A percentile compares a stretch with the other conserved stretches of the same genome.
Conservation (phyloP, 37 sponge, comb jelly and placozoan species). For the Eunapius fragilis region DNA sequence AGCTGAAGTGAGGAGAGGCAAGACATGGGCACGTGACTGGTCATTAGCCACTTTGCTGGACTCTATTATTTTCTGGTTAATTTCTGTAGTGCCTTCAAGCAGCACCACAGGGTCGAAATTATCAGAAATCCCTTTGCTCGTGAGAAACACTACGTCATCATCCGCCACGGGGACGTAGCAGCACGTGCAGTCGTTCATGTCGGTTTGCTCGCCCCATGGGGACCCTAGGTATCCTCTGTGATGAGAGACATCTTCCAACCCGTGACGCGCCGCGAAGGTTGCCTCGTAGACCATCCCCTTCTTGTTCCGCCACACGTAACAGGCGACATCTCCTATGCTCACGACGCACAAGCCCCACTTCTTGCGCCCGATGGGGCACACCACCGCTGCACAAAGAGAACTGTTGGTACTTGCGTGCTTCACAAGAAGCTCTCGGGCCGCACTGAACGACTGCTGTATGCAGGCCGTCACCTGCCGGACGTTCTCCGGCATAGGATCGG, state of each 20-base stretch:
- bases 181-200: constrained; percentile 66
- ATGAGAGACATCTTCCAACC: too few species aligned
- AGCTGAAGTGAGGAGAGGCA: constrained; percentile 44
- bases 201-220: constrained; percentile 69
- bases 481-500: background rate
- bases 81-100: constrained; percentile 16
- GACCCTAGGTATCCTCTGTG: constrained; percentile 45
- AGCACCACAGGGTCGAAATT: constrained; percentile 80
- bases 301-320: constrained; percentile 64
- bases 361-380: constrained; percentile 45
- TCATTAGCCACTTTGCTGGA: too few species aligned
- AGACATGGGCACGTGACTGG: background rate
- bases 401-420: constrained; percentile 70
- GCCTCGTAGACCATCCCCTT: constrained; percentile 54
- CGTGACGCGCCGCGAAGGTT: constrained; percentile 30
- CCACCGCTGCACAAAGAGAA: constrained; percentile 65
- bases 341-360: constrained; percentile 78
- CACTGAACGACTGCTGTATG: constrained; percentile 65
- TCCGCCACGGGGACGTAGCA: constrained; percentile 55
- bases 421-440: constrained; percentile 63
- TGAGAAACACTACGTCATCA: constrained; percentile 68
- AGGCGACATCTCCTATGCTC: constrained; percentile 76
- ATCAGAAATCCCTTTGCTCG: constrained; percentile 75
- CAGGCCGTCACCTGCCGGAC: constrained; percentile 64
- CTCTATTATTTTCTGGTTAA: too few species aligned